Conservation (phyloP, 2,797 vertebrate species). For the Macropus fuliginosus region DNA sequence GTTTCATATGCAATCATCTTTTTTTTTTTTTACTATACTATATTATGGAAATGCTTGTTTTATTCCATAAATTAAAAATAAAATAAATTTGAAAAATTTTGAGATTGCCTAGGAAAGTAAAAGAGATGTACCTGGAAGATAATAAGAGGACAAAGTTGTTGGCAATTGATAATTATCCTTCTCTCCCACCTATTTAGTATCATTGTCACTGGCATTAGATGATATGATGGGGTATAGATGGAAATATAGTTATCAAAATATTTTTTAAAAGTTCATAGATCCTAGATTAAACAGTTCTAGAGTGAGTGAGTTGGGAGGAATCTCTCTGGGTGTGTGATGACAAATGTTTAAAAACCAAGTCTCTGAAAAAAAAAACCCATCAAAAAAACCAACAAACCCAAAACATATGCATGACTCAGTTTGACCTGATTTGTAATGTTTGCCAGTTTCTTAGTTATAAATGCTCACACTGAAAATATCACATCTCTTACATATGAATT, state of each 20-base stretch:
- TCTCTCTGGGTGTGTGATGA: neutral
- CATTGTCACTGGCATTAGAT: neutral
- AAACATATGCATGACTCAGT: neutral
- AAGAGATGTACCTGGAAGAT: neutral
- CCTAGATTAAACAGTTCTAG: neutral
- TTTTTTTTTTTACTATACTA: neutral
- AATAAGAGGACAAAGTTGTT: no score
- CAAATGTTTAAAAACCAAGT: neutral
- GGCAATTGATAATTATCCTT: no score
- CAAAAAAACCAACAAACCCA: neutral
- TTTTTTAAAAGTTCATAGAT: neutral
- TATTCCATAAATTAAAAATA: neutral
- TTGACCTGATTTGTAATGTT: neutral
- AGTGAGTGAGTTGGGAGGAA: neutral
- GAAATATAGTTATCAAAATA: neutral
- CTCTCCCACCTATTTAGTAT: neutral
- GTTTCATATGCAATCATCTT: neutral
- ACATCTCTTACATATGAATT: neutral
- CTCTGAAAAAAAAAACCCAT: neutral
- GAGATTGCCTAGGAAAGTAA: neutral
- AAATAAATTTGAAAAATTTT: neutral
- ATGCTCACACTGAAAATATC: neutral
- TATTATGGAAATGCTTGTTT: neutral
- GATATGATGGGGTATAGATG: neutral
- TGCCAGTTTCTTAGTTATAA: neutral